Conservation (phyloP, 2,113 vertebrate species). For the Ciconia maguari region DNA sequence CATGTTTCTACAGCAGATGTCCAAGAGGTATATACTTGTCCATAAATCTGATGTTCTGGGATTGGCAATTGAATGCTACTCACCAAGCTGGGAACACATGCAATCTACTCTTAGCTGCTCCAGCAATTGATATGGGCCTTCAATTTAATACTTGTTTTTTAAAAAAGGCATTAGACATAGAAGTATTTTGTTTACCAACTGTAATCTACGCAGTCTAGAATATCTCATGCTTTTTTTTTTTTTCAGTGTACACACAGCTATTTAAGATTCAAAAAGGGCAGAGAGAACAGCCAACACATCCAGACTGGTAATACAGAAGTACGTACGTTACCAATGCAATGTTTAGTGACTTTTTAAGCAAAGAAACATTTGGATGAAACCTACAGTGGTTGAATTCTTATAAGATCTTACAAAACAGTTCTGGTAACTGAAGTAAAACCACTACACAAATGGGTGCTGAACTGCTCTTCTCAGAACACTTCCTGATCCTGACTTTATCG, state of each 20-base stretch:
- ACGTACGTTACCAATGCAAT: background rate
- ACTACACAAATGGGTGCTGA: background rate
- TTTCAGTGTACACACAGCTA: background rate
- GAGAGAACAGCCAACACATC: background rate
- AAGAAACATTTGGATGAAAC: background rate
- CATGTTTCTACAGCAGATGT: background rate
- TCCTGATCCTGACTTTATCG: background rate
- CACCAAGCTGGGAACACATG: background rate
- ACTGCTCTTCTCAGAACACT: background rate
- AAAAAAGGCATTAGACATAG: background rate
- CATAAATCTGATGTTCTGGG: background rate
- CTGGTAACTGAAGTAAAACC: background rate
- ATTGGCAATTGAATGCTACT: background rate
- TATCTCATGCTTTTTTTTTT: too few species aligned
- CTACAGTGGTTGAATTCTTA: background rate
- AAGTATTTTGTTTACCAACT: background rate
- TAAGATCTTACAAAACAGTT: background rate
- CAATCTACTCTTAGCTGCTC: background rate
- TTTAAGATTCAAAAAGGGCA: background rate
- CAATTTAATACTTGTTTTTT: background rate
- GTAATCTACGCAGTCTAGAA: background rate
- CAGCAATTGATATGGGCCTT: background rate
- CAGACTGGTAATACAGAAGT: background rate
- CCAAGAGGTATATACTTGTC: background rate
- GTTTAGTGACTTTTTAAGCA: background rate